phyloP scores from a whole-genome alignment of 2,888 invertebrate species.

The Tribolium freemani region DNA sequence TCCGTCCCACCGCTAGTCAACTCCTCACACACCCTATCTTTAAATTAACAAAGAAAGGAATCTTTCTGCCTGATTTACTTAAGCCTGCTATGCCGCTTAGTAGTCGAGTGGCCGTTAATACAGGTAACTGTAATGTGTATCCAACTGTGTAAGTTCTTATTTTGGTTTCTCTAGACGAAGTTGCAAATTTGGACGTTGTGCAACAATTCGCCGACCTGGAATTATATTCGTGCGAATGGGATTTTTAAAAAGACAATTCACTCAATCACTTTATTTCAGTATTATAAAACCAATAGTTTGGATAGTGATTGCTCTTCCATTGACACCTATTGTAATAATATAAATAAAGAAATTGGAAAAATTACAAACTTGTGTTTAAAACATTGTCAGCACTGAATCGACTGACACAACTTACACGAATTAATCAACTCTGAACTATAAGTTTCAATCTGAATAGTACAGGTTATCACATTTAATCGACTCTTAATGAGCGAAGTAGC shows the following conservation, averaged over 20 bases:
- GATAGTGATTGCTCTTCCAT: not conserved
- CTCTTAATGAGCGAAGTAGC: constrained; percentile 67
- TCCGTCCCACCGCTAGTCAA: constrained; percentile 79
- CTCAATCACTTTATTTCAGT: constrained; percentile 34
- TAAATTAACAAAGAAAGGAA: constrained; percentile 77
- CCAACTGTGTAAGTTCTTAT: not conserved
- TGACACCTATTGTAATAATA: not conserved
- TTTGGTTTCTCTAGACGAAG: constrained; percentile 71
- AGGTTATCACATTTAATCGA: constrained; percentile 67
- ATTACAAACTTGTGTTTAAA: not conserved
- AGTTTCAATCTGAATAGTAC: constrained; percentile 71
- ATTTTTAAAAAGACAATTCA: constrained; percentile 66
- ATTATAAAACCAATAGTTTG: constrained; percentile 27
- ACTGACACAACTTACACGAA: constrained; percentile 53
- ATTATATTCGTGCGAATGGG: constrained; percentile 77
- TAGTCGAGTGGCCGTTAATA: constrained; percentile 70
- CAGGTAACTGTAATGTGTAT: constrained; percentile 64
- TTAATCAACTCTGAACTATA: constrained; percentile 66
- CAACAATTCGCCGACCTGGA: constrained; percentile 75
- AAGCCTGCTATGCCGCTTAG: constrained; percentile 79
- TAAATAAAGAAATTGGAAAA: not conserved
- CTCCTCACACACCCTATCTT: constrained; percentile 82
- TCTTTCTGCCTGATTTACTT: constrained; percentile 76
- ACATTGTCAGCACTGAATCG: constrained; percentile 27
- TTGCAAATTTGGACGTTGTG: constrained; percentile 73